phyloP scores from a whole-genome alignment of 2,113 vertebrate genomes.

The Phalacrocorax pelagicus region DNA sequence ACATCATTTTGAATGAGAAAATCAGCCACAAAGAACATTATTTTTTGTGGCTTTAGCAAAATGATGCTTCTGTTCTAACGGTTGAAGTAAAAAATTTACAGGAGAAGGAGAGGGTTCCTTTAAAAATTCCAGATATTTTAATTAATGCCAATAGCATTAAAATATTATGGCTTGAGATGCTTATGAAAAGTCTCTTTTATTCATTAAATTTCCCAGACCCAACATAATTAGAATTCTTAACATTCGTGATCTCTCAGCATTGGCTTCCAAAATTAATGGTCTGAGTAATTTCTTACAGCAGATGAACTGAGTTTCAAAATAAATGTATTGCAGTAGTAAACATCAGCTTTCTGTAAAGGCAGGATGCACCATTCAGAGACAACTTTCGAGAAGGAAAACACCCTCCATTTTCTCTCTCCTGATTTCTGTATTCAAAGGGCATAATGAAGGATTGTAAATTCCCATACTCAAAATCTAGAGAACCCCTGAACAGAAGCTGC shows the following conservation, averaged over 20 bases:
- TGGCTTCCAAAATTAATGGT: conserved; percentile 67
- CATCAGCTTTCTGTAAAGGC: conserved; percentile 25
- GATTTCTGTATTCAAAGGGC: background rate
- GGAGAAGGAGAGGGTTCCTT: background rate
- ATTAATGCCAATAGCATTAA: conserved; percentile 66
- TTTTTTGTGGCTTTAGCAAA: conserved; percentile 22
- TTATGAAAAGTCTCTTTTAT: conserved; percentile 67
- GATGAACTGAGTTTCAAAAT: conserved; percentile 45
- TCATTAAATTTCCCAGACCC: conserved; percentile 64
- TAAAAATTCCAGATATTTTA: conserved; percentile 65
- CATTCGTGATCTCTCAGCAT: conserved; percentile 59
- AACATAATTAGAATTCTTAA: conserved; percentile 68
- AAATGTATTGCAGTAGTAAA: conserved; percentile 28
- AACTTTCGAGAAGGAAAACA: background rate
- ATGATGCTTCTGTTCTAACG: background rate
- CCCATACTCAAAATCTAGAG: background rate
- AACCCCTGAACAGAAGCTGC: background rate
- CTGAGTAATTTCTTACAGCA: conserved; percentile 63
- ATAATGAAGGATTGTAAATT: background rate
- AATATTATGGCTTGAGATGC: conserved; percentile 56
- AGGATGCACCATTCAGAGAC: background rate
- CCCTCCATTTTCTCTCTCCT: conserved; percentile 15
- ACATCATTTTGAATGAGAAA: conserved; percentile 36
- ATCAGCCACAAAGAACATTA: background rate
- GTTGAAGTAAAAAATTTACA: conserved; percentile 23